Evolutionary conservation across 2,113 vertebrate species (phyloP).

Genomic region (Clarias macrocephalus): DNA sequence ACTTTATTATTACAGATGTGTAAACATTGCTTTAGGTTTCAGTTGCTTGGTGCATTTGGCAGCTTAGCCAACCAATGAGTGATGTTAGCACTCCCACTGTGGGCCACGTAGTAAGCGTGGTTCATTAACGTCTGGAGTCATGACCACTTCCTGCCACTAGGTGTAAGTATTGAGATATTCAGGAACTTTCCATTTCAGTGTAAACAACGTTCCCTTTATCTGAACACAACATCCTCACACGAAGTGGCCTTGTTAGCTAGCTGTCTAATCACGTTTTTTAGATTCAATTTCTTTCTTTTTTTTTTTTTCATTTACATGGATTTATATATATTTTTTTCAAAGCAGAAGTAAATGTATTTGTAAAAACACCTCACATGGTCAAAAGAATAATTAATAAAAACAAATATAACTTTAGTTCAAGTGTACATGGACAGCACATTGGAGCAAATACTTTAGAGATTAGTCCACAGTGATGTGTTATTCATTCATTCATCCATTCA

Average conservation of each 20-base stretch:
- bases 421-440: neutral
- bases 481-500: constrained; percentile 16
- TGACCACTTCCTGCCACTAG: constrained; percentile 39
- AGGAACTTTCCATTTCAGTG: neutral
- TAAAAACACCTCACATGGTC: neutral
- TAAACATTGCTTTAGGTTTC: neutral
- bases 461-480: neutral
- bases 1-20: neutral
- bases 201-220: neutral
- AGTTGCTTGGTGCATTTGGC: neutral
- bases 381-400: neutral
- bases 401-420: neutral
- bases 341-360: neutral
- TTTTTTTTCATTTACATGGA: neutral
- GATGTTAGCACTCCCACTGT: neutral
- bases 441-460: neutral
- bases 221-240: neutral
- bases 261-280: neutral
- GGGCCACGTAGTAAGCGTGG: neutral
- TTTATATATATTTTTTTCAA: neutral
- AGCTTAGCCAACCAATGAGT: neutral
- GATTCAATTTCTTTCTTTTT: neutral
- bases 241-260: neutral
- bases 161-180: constrained; percentile 34
- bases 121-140: neutral